These are phyloP conservation scores for Spongilla lacustris DNA, from an alignment of 37 sponge, comb jelly and placozoan species.

Conservation along the genomic window DNA sequence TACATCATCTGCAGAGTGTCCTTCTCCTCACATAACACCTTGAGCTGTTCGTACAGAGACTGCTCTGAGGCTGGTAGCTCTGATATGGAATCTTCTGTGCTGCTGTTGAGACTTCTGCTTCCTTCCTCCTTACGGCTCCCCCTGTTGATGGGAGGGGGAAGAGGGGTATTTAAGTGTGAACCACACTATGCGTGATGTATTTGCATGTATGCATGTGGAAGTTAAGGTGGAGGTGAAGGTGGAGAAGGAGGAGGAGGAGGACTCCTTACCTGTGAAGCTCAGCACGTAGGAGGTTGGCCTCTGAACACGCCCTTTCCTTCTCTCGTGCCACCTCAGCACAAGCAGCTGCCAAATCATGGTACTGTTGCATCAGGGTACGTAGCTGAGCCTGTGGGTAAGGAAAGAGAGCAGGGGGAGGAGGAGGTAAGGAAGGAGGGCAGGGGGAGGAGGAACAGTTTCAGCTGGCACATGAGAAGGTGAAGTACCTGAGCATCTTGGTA, in stretches of 20 bases:
- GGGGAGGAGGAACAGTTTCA: not conserved
- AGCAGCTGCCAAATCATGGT: conserved; percentile 49
- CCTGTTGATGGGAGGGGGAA: no score
- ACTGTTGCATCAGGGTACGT: conserved; percentile 54
- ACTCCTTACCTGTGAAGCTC: conserved; percentile 48
- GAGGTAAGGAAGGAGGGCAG: not conserved
- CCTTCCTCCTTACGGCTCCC: no score
- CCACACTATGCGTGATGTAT: no score
- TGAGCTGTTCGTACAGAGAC: conserved; percentile 13
- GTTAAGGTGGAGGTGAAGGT: no score
- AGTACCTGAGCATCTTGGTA: conserved; percentile 60
- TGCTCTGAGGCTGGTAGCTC: not conserved
- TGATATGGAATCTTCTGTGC: no score
- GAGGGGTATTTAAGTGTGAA: no score
- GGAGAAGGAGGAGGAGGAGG: no score
- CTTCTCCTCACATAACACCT: conserved; percentile 32
- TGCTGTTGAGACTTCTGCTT: no score
- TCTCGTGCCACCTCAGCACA: conserved; percentile 71
- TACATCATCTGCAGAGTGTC: conserved; percentile 18
- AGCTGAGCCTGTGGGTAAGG: conserved; percentile 34
- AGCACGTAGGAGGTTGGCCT: conserved; percentile 43
- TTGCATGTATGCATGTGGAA: no score
- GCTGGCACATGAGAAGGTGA: not conserved
- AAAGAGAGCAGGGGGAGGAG: not conserved
- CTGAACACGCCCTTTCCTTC: conserved; percentile 49